Percentiles rank a stretch among this genome's conserved stretches.
Conservation (phyloP, 2,797 vertebrate species). For the Ctenopoma multispine region DNA sequence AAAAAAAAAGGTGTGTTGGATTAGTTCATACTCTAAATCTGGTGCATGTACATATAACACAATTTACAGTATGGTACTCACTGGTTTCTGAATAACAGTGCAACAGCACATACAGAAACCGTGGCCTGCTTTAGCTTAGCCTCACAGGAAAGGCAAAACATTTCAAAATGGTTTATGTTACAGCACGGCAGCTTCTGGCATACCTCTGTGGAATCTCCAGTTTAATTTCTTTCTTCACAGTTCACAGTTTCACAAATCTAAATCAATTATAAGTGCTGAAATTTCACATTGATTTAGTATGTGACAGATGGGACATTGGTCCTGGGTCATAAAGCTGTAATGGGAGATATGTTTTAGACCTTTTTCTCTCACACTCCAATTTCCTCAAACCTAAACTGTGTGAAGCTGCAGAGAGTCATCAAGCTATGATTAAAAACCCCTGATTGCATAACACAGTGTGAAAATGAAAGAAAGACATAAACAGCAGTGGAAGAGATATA, state of each 20-base stretch:
- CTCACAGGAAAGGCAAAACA: slow-evolving; percentile 10
- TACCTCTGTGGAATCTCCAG: slow-evolving; percentile 21
- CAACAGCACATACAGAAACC: too few species aligned
- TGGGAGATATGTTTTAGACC: slow-evolving; percentile 43
- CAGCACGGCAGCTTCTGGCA: slow-evolving; percentile 3
- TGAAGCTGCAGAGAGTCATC: slow-evolving; percentile 3
- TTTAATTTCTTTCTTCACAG: slow-evolving; percentile 32
- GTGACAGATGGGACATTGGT: slow-evolving; percentile 37
- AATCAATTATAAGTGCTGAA: slow-evolving; percentile 52
- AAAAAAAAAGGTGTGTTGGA: background rate
- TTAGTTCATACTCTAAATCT: background rate
- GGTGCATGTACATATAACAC: background rate
- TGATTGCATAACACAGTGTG: slow-evolving; percentile 1
- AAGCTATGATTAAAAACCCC: slow-evolving; percentile 10
- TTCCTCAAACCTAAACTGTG: slow-evolving; percentile 5
- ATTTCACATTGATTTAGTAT: slow-evolving; percentile 50
- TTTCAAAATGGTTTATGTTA: slow-evolving; percentile 11
- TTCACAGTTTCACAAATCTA: slow-evolving; percentile 19
- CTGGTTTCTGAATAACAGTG: background rate
- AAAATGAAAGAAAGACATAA: background rate
- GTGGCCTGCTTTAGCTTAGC: background rate
- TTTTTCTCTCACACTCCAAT: slow-evolving; percentile 8
- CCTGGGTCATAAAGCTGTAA: slow-evolving; percentile 45
- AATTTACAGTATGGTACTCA: fast-evolving
- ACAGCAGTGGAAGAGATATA: background rate